Base-by-base conservation (phyloP, 2,888 invertebrate genomes). In the Meiosimyza platycephala region DNA sequence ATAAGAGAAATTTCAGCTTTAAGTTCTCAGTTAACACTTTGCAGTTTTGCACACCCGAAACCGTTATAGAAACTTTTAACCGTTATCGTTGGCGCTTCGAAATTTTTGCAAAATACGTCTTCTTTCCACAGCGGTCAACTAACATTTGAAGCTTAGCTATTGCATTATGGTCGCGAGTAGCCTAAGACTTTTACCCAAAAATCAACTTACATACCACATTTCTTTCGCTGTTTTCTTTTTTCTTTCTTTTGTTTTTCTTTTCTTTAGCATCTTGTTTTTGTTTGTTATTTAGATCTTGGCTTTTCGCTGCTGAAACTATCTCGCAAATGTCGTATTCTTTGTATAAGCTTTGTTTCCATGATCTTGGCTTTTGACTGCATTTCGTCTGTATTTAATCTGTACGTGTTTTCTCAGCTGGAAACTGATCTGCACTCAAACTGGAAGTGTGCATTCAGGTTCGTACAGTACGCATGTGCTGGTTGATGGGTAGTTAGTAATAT, bases 131-230 rank as follows among this genome's bases (percentile, higher is more conserved):
- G 72, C 79, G 75, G 81, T 78, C 78, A 78, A 76, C 76, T 75
- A 71, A 75, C 78, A 75, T 82, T 82, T 83, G 78, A 82, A 79
- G 76, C 74, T 71, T 15, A 73, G 66, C 72, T 78, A 74, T 75
- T 75, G 74, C 57, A 73, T 63, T 67, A 40, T 72, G 64, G 71
- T 69, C 62, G 69, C 76, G 80, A 76, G 77, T 79, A 67, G 76
- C 79, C 77, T 79, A 73, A 78, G 77, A 79, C 79, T 81, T 81
- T 81, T 79, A 80, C 80, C 79, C 74, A 72, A 80, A 77, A 78
- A 79, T 80, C 76, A 79, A 76, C 74, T 79, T 78, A 79, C 76
- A 57, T 54, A 51, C 72, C 74, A 72, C 71, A 76, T 80, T 78
- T 77, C 76, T 80, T 74, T 76, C 74, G 22, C 13, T 66, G 76